Evolutionary conservation across 2,888 invertebrate species (phyloP).

Genomic region (Drosophila anomalata): DNA sequence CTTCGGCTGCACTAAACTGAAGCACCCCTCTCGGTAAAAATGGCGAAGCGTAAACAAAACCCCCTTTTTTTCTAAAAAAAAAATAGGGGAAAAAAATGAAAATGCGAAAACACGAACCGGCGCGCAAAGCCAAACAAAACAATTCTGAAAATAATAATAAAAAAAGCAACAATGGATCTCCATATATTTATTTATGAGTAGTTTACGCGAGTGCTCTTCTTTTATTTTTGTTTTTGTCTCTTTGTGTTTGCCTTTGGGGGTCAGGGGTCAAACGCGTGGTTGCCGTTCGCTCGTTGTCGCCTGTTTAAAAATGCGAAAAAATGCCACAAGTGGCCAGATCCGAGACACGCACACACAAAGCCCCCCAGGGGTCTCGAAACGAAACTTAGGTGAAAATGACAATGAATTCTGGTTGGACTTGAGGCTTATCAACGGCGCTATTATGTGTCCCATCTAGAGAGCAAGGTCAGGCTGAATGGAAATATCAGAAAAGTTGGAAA

Average conservation of each 20-base stretch:
- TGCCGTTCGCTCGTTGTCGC: slow-evolving; percentile 49
- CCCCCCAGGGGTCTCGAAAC: slow-evolving; percentile 11
- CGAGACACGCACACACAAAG: slow-evolving; percentile 13
- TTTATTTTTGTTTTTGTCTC: slow-evolving; percentile 9
- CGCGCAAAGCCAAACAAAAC: slow-evolving; percentile 62
- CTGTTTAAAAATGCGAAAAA: slow-evolving; percentile 66
- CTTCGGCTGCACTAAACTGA: slow-evolving; percentile 27
- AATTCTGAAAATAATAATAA: slow-evolving; percentile 44
- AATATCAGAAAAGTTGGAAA: background rate
- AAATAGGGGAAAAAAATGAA: slow-evolving; percentile 27
- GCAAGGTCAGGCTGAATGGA: slow-evolving; percentile 21
- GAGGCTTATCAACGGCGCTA: slow-evolving; percentile 25
- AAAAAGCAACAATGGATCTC: slow-evolving; percentile 48
- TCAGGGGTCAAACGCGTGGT: slow-evolving; percentile 70
- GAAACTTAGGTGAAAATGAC: slow-evolving; percentile 44
- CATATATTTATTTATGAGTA: slow-evolving; percentile 69
- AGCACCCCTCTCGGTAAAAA: slow-evolving; percentile 44
- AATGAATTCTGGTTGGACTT: slow-evolving; percentile 46
- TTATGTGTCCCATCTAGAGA: slow-evolving; percentile 18
- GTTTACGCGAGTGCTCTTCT: slow-evolving; percentile 48
- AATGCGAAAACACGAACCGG: slow-evolving; percentile 43
- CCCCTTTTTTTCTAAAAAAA: slow-evolving; percentile 1
- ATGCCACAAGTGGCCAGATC: slow-evolving; percentile 69
- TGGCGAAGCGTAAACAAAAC: slow-evolving; percentile 61
- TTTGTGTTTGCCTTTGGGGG: slow-evolving; percentile 34